Percentiles rank a stretch among this genome's conserved stretches.
phyloP scores from a whole-genome alignment of 2,888 invertebrate genomes.

The Phengaris alcon region DNA sequence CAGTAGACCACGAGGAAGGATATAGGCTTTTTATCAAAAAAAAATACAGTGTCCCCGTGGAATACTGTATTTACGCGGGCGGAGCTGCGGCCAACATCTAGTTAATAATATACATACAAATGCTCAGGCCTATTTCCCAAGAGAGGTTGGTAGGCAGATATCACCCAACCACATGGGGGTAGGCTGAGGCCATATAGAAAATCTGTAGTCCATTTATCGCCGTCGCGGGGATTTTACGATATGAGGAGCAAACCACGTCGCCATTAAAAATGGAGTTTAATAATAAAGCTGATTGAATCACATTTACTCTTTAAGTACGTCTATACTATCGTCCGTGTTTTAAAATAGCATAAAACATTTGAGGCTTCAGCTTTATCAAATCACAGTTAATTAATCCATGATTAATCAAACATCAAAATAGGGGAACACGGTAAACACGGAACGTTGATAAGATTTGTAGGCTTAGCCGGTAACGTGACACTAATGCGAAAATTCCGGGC shows the following conservation, averaged over 20 bases:
- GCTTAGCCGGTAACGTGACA: slow-evolving; percentile 36
- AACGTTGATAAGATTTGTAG: slow-evolving; percentile 7
- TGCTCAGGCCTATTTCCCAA: background rate
- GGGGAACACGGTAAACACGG: background rate
- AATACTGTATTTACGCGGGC: too few species aligned
- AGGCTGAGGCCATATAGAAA: background rate
- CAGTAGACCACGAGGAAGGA: too few species aligned
- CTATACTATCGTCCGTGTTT: too few species aligned
- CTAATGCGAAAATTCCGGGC: slow-evolving; percentile 43
- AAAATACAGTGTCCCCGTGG: too few species aligned
- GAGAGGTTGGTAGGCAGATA: background rate
- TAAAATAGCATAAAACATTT: background rate
- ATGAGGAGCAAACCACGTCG: background rate
- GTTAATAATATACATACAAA: too few species aligned
- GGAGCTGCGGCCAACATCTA: too few species aligned
- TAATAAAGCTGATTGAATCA: too few species aligned
- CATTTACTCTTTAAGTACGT: too few species aligned
- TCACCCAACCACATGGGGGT: background rate
- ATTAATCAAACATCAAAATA: background rate
- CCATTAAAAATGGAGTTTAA: too few species aligned
- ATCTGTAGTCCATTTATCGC: background rate
- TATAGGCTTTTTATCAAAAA: too few species aligned
- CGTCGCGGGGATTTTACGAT: background rate
- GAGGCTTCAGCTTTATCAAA: background rate
- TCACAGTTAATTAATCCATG: slow-evolving; percentile 9